These are phyloP conservation scores for Sigmodon hispidus DNA, from an alignment of 2,113 vertebrate species.

Conservation along the genomic window DNA sequence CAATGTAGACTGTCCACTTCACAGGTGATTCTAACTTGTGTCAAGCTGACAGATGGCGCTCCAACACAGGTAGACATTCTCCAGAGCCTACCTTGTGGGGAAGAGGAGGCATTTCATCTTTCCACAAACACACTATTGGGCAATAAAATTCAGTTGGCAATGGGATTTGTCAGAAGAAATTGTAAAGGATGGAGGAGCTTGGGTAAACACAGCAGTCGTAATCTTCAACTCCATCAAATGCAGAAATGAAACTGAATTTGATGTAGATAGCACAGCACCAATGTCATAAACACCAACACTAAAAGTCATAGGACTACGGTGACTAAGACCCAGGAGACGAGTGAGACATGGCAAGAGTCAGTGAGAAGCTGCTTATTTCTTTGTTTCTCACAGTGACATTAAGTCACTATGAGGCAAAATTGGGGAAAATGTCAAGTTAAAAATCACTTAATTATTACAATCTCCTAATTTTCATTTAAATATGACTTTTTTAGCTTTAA, in stretches of 20 bases:
- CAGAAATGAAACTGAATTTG: constrained; percentile 5
- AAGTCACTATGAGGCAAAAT: not conserved
- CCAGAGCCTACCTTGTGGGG: not conserved
- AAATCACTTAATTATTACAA: constrained; percentile 29
- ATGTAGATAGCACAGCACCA: not conserved
- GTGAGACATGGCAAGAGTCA: not conserved
- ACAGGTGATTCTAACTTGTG: not conserved
- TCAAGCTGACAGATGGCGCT: not conserved
- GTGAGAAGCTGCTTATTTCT: not conserved
- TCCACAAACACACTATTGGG: not conserved
- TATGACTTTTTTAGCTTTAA: not conserved
- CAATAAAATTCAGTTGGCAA: not conserved
- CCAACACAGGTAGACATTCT: not conserved
- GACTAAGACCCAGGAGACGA: not conserved
- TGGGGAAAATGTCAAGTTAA: constrained; percentile 18
- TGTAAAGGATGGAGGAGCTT: not conserved
- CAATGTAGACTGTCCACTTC: too few relatives aligned
- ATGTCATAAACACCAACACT: not conserved
- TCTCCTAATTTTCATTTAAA: constrained; percentile 34
- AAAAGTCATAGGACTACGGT: not conserved
- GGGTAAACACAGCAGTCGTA: not conserved
- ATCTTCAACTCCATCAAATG: not conserved
- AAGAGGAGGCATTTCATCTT: not conserved
- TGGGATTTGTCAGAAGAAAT: constrained; percentile 29
- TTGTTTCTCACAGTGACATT: not conserved